A percentile compares a stretch with the other conserved stretches of the same genome.
Conservation (phyloP, 2,113 vertebrate genomes). For the Aptenodytes forsteri region DNA sequence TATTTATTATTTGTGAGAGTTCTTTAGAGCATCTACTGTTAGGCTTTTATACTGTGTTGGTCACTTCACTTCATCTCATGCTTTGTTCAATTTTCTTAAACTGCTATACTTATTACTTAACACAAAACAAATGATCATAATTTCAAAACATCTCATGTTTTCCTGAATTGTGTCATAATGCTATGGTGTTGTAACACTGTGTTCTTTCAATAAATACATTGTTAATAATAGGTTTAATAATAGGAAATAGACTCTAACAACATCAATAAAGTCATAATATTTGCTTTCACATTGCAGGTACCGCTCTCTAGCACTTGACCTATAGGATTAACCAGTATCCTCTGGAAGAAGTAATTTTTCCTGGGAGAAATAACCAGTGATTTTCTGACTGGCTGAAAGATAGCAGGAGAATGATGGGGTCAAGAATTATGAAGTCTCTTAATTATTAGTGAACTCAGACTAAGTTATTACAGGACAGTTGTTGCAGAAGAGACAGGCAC, state of each 20-base stretch:
- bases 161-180: background rate
- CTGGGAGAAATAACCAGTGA: background rate
- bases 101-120: background rate
- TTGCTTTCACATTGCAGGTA: background rate
- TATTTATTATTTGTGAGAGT: background rate
- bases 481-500: background rate
- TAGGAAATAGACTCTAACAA: background rate
- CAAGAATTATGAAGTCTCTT: background rate
- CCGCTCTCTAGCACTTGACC: fast-evolving
- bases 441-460: background rate
- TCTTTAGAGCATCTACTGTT: background rate
- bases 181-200: background rate
- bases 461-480: background rate
- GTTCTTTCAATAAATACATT: background rate
- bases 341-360: background rate
- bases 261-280: background rate
- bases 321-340: background rate
- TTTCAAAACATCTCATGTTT: background rate
- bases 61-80: background rate
- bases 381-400: background rate
- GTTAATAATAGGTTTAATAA: background rate
- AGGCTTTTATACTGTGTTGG: background rate
- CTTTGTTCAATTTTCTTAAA: background rate
- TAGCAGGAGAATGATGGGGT: background rate
- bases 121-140: background rate